Evolutionary conservation across 2,113 vertebrate genomes (phyloP).

Genomic region (Petrocephalus zakoni): DNA sequence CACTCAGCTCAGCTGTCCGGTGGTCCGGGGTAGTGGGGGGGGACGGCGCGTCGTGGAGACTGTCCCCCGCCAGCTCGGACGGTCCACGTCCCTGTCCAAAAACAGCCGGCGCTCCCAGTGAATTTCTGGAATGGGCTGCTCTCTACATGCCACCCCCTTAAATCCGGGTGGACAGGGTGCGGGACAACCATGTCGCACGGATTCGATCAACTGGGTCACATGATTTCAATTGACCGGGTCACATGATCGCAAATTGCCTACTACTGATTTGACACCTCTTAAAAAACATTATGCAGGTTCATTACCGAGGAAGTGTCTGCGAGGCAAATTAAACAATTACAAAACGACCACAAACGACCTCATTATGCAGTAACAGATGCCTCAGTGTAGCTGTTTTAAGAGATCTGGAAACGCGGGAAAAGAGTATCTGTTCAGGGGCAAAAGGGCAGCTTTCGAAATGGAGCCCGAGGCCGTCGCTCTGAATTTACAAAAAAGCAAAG

Average conservation of each 20-base stretch:
- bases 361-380: not conserved
- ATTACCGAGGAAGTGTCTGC: not conserved
- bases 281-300: not conserved
- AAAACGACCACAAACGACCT: not conserved
- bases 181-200: not conserved
- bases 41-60: too few relatives aligned
- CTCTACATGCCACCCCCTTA: not conserved
- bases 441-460: not conserved
- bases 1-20: slow-evolving; percentile 16
- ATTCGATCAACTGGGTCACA: not conserved
- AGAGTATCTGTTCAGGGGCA: not conserved
- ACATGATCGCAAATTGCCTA: not conserved
- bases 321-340: not conserved
- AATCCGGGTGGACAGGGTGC: not conserved
- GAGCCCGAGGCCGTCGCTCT: not conserved
- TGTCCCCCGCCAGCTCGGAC: not conserved
- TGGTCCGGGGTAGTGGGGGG: not conserved
- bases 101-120: not conserved
- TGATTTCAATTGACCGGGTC: not conserved
- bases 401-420: not conserved
- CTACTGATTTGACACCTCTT: not conserved
- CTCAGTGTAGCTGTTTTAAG: not conserved
- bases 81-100: not conserved
- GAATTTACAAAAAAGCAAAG: not conserved
- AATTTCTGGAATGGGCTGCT: not conserved